A percentile compares a stretch with the other conserved stretches of the same genome.
Evolutionary conservation across 2,888 invertebrate genomes (phyloP).

Genomic region (Germaria angustata): DNA sequence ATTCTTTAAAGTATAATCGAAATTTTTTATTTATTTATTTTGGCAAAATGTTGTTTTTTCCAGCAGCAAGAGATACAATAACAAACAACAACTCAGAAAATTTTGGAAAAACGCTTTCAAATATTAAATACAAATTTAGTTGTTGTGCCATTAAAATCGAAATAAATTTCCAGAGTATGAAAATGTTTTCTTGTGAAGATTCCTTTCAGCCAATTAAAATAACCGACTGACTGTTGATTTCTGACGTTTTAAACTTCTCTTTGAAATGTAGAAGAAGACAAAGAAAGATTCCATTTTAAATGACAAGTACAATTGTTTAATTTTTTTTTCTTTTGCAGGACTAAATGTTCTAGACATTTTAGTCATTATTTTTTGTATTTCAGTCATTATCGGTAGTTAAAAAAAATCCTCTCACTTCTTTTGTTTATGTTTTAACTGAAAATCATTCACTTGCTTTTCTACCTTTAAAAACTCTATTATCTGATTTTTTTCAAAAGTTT

Average conservation of each 20-base stretch:
- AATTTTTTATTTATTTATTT: background rate
- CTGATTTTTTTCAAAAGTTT: background rate
- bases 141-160: background rate
- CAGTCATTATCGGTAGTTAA: constrained; percentile 43
- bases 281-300: background rate
- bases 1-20: background rate
- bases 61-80: background rate
- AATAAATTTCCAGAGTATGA: constrained; percentile 1
- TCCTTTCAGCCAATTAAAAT: constrained; percentile 21
- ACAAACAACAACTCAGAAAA: background rate
- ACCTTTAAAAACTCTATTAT: constrained; percentile 33
- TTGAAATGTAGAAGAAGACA: background rate
- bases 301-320: background rate
- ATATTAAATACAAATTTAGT: background rate
- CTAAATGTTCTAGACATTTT: background rate
- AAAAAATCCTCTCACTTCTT: background rate
- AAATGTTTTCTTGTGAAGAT: background rate
- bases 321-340: background rate
- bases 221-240: background rate
- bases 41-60: background rate
- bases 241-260: too few species aligned
- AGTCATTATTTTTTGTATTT: constrained; percentile 26
- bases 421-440: constrained; percentile 18
- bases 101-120: background rate
- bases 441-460: constrained; percentile 15